Base-by-base conservation (phyloP, 2,797 vertebrate genomes). In the Ptychobarbus kaznakovi region DNA sequence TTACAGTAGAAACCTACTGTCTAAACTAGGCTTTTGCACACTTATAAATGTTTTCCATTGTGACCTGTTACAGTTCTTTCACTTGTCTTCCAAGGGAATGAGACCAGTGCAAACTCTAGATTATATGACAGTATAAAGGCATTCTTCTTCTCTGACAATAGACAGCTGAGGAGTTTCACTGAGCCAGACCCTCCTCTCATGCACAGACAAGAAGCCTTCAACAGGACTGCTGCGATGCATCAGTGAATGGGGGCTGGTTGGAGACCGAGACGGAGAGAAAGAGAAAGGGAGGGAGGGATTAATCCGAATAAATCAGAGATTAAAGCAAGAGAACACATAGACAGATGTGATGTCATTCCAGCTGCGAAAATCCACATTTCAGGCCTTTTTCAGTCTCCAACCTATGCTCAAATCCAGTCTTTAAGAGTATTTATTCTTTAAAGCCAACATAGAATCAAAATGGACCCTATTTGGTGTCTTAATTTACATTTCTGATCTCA, bases 281-380 rank as follows among this genome's bases (percentile, higher is more conserved):
- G 53, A 63, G 65, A 6, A 10, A 65, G 58, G 69, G 77, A 84
- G 70, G 66, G 80, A 75, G 78, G 44, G 58, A 32, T 32, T 32
- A 32, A 32, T 32, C 32, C 2, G 32, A 81, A 81, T 81, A 82
- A 84, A 78, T 70, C 46, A 46, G 46, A 76, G 82, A 82, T 85
- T 85, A 80, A 77, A 58, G 61, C 40, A 18, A 63, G 49, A 68
- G 78, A 77, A 65, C 61, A 61, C 53, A 22, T 28, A 88, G 82
- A 85, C 58, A 80, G 80, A 85, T 87, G 75, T 85, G 72, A 87
- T 69, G 70, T 81, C 56, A 89, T 85, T 80, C 74, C 75, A 85
- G 68, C 75, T 61, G 88, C 25, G 56, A 75, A 81, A 81, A 84
- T 58, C 38, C 63, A 22, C 42, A n/a, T 79, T 65, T 79, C n/a